These are phyloP conservation scores for Darwinula stevensoni DNA, from an alignment of 2,888 invertebrate genomes.

Conservation along the genomic window DNA sequence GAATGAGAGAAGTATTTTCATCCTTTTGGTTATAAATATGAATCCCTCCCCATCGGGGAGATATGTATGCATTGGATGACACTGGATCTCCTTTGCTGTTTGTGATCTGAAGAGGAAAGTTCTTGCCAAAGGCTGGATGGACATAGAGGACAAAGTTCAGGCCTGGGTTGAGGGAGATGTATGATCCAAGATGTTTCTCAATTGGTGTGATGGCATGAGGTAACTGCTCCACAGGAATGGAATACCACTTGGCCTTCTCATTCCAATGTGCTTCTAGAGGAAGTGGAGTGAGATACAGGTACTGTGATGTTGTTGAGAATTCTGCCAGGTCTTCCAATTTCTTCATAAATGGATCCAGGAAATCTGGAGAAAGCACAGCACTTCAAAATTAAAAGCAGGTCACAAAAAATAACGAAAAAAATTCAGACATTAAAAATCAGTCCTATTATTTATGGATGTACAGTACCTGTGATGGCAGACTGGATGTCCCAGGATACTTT, in stretches of 20 bases:
- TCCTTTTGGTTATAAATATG: constrained; percentile 10
- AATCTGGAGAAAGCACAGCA: constrained; percentile 25
- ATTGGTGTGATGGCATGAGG: constrained; percentile 18
- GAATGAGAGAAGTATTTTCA: constrained; percentile 5
- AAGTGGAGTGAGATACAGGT: constrained; percentile 36
- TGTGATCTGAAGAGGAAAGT: constrained; percentile 40
- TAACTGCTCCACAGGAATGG: constrained; percentile 14
- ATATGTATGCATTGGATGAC: constrained; percentile 15
- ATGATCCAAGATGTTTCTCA: constrained; percentile 28
- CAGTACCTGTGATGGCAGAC: no score
- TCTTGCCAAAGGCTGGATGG: constrained; percentile 29
- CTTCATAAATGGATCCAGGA: constrained; percentile 40
- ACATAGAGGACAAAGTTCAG: constrained; percentile 60
- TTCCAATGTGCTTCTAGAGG: no score
- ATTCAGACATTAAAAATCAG: no score
- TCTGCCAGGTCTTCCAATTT: constrained; percentile 37
- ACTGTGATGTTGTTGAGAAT: constrained; percentile 59
- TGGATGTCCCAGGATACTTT: no score
- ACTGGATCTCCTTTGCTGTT: constrained; percentile 17
- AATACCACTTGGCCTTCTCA: no score
- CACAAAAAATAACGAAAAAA: no score
- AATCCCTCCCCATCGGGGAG: constrained; percentile 12
- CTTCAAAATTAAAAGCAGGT: no score
- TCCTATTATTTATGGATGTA: no score
- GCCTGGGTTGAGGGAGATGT: constrained; percentile 46